A percentile compares a stretch with the other conserved stretches of the same genome.
Evolutionary conservation across 2,888 invertebrate species (phyloP).

Genomic region (Cheilosia soror): DNA sequence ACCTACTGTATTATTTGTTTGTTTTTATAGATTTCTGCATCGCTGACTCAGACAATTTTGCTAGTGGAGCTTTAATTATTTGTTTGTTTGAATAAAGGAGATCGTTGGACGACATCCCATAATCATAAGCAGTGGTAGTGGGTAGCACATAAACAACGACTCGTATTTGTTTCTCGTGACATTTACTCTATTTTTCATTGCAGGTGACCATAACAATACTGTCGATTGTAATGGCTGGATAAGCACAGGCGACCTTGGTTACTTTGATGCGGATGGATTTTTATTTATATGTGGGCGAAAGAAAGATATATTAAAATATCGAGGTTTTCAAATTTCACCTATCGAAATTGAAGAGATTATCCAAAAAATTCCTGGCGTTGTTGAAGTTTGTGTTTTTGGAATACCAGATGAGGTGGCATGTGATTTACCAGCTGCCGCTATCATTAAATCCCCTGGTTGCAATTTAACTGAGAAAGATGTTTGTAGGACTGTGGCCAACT

Average conservation of each 20-base stretch:
- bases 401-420: constrained; percentile 51
- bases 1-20: too few relatives aligned
- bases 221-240: constrained; percentile 82
- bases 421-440: constrained; percentile 74
- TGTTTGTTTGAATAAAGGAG: too few relatives aligned
- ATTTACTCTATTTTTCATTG: too few relatives aligned
- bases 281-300: constrained; percentile 80
- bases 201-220: constrained; percentile 46
- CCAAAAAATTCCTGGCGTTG: constrained; percentile 52
- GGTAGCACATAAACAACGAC: too few relatives aligned
- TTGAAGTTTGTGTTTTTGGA: constrained; percentile 74
- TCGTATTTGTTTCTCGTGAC: too few relatives aligned
- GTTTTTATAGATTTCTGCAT: too few relatives aligned
- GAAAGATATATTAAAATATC: constrained; percentile 78
- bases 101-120: too few relatives aligned
- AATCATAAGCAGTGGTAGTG: too few relatives aligned
- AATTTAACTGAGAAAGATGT: constrained; percentile 35
- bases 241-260: constrained; percentile 82
- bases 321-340: constrained; percentile 72
- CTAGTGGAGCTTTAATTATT: too few relatives aligned
- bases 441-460: constrained; percentile 24
- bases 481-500: constrained; percentile 2
- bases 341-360: constrained; percentile 76
- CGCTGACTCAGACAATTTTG: too few relatives aligned
- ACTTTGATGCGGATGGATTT: constrained; percentile 82